Conservation (phyloP, 2,888 invertebrate genomes). For the Temnothorax rugatulus region DNA sequence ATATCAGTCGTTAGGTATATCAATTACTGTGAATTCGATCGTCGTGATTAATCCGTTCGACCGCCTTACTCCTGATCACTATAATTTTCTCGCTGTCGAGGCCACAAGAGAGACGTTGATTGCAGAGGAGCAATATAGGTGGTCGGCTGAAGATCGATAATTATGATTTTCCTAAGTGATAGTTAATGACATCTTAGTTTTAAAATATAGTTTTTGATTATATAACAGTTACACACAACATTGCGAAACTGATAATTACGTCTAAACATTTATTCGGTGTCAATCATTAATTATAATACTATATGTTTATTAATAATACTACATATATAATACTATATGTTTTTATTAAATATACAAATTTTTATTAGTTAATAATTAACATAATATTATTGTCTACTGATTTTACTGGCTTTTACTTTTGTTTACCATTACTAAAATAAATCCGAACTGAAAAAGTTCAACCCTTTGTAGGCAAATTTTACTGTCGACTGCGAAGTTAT, state of each 20-base stretch:
- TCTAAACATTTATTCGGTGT: background rate
- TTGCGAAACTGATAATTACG: background rate
- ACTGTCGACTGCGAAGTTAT: background rate
- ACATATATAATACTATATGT: background rate
- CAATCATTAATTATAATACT: background rate
- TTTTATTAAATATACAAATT: background rate
- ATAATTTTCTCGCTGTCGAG: conserved; percentile 69
- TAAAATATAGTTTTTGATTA: conserved; percentile 16
- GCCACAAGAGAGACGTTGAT: conserved; percentile 37
- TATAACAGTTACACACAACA: background rate
- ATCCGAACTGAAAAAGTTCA: background rate
- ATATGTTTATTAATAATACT: no score
- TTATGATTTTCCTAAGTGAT: conserved; percentile 68
- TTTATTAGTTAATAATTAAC: background rate
- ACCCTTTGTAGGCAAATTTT: background rate
- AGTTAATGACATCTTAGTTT: conserved; percentile 62
- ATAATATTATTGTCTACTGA: background rate
- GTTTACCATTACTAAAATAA: background rate
- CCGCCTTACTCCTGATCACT: conserved; percentile 64
- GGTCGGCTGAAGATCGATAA: conserved; percentile 67
- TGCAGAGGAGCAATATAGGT: conserved; percentile 54
- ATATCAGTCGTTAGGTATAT: conserved; percentile 5
- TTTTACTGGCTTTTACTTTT: background rate
- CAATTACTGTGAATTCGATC: conserved; percentile 65
- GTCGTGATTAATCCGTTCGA: conserved; percentile 70